These are phyloP conservation scores for Pelobates fuscus DNA, from an alignment of 2,113 vertebrate genomes.

Conservation along the genomic window DNA sequence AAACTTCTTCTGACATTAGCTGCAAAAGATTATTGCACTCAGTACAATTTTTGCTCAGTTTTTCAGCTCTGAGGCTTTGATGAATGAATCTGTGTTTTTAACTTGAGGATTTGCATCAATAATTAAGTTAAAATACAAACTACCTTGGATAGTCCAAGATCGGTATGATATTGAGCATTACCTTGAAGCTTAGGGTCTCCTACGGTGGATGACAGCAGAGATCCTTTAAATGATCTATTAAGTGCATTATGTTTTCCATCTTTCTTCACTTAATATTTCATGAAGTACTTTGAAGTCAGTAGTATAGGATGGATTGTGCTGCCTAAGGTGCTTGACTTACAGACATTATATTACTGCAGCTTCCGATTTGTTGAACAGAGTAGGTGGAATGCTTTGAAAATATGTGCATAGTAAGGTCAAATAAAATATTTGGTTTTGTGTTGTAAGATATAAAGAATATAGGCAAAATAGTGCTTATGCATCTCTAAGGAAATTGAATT, in stretches of 20 bases:
- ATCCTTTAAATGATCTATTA: conserved; percentile 38
- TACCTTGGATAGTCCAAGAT: conserved; percentile 8
- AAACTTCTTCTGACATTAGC: too few species aligned
- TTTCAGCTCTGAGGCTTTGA: background rate
- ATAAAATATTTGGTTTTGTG: background rate
- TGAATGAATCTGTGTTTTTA: background rate
- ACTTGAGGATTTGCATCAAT: conserved; percentile 26
- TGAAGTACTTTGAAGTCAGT: conserved; percentile 23
- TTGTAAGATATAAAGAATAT: too few species aligned
- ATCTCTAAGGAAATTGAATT: too few species aligned
- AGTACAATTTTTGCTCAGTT: too few species aligned
- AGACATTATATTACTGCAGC: conserved; percentile 6
- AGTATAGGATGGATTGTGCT: conserved; percentile 11
- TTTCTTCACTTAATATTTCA: conserved; percentile 44
- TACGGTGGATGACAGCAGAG: conserved; percentile 17
- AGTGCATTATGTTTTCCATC: conserved; percentile 33
- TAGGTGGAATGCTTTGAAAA: background rate
- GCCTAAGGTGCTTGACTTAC: conserved; percentile 15
- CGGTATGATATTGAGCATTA: conserved; percentile 10
- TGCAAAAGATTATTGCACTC: too few species aligned
- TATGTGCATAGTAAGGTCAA: background rate
- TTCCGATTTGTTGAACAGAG: background rate
- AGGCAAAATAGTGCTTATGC: too few species aligned
- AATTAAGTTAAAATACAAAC: conserved; percentile 24
- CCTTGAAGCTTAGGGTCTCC: conserved; percentile 18